Percentiles rank a stretch among this genome's conserved stretches.
Conservation (phyloP, 2,888 invertebrate species). For the Hydraecia micacea region DNA sequence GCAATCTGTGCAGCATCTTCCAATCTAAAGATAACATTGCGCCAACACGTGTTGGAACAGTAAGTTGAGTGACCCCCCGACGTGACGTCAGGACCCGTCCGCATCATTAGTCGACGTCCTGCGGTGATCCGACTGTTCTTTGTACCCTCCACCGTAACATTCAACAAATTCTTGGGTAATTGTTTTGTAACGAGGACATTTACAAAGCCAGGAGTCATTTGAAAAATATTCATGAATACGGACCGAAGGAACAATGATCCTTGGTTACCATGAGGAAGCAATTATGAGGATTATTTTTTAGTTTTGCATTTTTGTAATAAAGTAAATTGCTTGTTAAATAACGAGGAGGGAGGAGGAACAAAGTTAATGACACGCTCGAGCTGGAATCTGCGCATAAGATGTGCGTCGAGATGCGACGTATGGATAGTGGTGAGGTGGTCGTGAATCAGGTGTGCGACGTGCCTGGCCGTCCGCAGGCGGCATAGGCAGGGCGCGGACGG, state of each 20-base stretch:
- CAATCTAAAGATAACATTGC: constrained; percentile 72
- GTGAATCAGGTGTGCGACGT: constrained; percentile 56
- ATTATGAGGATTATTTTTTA: constrained; percentile 29
- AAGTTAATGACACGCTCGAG: constrained; percentile 25
- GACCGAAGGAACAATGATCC: constrained; percentile 46
- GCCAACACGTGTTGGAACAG: constrained; percentile 75
- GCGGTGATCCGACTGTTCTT: constrained; percentile 73
- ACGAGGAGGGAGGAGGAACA: constrained; percentile 31
- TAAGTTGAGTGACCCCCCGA: constrained; percentile 79
- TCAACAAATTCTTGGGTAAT: constrained; percentile 72
- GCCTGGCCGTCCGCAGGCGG: constrained; percentile 48
- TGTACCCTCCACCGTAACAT: constrained; percentile 69
- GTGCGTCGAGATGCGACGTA: constrained; percentile 14
- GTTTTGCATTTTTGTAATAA: constrained; percentile 28
- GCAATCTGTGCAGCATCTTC: constrained; percentile 74
- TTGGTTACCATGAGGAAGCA: constrained; percentile 43
- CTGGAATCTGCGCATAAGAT: constrained; percentile 32
- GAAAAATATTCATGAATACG: constrained; percentile 54
- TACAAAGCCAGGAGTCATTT: constrained; percentile 65
- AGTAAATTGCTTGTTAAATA: constrained; percentile 40
- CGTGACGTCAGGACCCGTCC: constrained; percentile 72
- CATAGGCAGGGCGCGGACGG: constrained; percentile 42
- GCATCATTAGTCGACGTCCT: constrained; percentile 81
- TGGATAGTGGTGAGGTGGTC: constrained; percentile 34
- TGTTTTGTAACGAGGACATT: constrained; percentile 74